Evolutionary conservation across 2,113 vertebrate species (phyloP).

Genomic region (Dasyprocta punctata): DNA sequence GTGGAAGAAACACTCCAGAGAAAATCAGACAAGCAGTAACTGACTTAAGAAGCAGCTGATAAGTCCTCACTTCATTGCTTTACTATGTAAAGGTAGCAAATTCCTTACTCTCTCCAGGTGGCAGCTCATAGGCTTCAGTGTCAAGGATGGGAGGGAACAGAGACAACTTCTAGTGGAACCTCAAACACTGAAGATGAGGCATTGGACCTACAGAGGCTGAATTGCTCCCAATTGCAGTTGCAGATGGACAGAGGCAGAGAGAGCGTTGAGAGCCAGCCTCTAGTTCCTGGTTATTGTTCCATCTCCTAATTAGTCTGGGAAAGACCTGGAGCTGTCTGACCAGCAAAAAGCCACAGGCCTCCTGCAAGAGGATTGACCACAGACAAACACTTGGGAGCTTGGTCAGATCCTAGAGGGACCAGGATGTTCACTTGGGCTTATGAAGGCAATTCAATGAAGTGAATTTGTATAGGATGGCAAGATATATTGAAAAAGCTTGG

Average conservation of each 20-base stretch:
- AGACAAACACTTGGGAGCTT: neutral
- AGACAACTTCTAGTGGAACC: neutral
- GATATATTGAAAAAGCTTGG: neutral
- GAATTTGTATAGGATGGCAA: neutral
- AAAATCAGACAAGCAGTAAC: neutral
- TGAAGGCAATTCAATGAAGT: neutral
- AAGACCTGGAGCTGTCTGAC: neutral
- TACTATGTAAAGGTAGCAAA: neutral
- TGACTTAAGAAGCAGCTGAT: neutral
- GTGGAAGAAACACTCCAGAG: constrained; percentile 21
- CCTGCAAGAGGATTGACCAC: neutral
- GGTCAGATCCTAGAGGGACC: neutral
- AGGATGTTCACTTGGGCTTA: neutral
- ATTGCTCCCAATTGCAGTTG: neutral
- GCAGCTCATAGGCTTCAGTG: neutral
- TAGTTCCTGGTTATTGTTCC: neutral
- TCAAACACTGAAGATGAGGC: neutral
- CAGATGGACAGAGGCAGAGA: neutral
- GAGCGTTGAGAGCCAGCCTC: neutral
- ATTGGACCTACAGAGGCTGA: neutral
- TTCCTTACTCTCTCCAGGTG: neutral
- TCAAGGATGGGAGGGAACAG: neutral
- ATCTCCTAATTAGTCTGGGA: neutral
- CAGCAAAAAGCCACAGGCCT: neutral
- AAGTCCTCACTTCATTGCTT: neutral